Evolutionary conservation across 2,888 invertebrate genomes (phyloP).

Genomic region (Caenorhabditis plicata): DNA sequence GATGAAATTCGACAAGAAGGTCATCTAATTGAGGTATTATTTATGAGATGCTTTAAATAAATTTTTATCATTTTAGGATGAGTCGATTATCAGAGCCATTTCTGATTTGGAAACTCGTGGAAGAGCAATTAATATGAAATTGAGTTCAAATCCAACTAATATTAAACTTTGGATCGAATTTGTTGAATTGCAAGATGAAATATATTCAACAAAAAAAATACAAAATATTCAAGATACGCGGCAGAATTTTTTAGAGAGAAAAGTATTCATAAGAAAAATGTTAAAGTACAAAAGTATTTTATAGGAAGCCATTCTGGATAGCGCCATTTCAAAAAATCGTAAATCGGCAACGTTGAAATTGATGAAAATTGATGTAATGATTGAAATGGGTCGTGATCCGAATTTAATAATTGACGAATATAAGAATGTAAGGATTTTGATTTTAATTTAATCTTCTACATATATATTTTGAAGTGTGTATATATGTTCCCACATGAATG

Average conservation of each 20-base stretch:
- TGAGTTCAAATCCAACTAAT: neutral
- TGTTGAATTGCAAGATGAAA: conserved; percentile 6
- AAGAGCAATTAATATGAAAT: neutral
- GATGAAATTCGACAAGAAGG: neutral
- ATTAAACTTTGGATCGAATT: neutral
- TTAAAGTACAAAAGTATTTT: neutral
- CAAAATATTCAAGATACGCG: neutral
- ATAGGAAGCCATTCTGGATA: conserved; percentile 1
- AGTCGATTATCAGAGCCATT: neutral
- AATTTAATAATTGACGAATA: neutral
- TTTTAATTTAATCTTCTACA: neutral
- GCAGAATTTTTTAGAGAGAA: conserved; percentile 1
- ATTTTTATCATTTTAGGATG: neutral
- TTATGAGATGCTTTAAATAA: neutral
- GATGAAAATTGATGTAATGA: conserved; percentile 7
- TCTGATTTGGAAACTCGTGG: neutral
- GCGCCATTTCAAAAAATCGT: neutral
- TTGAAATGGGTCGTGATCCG: neutral
- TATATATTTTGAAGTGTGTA: too few relatives aligned
- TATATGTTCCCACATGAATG: conserved; percentile 10
- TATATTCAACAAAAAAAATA: neutral
- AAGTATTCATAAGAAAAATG: neutral
- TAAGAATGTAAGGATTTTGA: neutral
- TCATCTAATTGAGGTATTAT: neutral
- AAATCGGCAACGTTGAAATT: neutral